Evolutionary conservation across 2,888 invertebrate species (phyloP).

Genomic region (Cryptus armator): DNA sequence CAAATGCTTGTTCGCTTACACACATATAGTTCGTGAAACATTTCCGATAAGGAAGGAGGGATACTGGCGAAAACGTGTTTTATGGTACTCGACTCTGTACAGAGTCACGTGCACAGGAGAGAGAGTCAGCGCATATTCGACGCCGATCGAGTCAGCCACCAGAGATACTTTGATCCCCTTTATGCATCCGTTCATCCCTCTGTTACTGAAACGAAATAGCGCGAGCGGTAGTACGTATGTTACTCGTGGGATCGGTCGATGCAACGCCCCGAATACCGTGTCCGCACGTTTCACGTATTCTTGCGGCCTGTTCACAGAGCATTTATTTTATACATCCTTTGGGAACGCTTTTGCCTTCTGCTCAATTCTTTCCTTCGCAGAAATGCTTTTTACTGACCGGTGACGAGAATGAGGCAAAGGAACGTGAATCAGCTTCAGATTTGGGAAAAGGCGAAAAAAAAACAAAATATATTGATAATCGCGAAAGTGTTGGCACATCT

Average conservation of each 20-base stretch:
- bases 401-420: neutral
- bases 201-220: constrained; percentile 50
- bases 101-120: constrained; percentile 51
- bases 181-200: constrained; percentile 67
- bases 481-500: neutral
- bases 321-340: constrained; percentile 61
- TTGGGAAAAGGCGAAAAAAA: neutral
- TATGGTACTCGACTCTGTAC: constrained; percentile 56
- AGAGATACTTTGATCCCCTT: constrained; percentile 64
- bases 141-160: constrained; percentile 48
- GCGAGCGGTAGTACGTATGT: constrained; percentile 43
- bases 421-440: constrained; percentile 2
- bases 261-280: constrained; percentile 59
- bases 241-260: constrained; percentile 64
- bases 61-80: constrained; percentile 56
- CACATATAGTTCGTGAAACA: constrained; percentile 31
- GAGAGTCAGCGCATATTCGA: constrained; percentile 51
- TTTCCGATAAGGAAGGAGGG: constrained; percentile 55
- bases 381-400: neutral
- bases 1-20: constrained; percentile 17
- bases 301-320: constrained; percentile 37
- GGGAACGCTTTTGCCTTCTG: constrained; percentile 54
- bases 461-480: neutral
- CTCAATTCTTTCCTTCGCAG: constrained; percentile 30
- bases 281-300: constrained; percentile 28